phyloP scores from a whole-genome alignment of 2,888 invertebrate species.

The Cantharis lateralis region DNA sequence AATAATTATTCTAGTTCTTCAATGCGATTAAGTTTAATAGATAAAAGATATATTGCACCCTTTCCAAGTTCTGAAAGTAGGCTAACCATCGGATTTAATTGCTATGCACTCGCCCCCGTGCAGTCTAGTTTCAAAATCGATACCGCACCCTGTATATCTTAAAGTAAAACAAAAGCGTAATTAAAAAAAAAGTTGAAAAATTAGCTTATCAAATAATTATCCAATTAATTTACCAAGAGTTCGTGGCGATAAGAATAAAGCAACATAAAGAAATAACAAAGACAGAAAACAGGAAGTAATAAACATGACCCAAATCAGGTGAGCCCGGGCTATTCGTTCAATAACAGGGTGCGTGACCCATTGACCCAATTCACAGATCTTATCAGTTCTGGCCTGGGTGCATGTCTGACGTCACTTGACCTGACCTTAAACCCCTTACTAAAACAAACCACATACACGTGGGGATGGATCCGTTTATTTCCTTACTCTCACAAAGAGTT shows the following conservation, averaged over 20 bases:
- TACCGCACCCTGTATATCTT: not conserved
- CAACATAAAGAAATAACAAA: not conserved
- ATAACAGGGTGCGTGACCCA: slow-evolving; percentile 33
- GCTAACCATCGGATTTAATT: not conserved
- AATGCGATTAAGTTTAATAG: not conserved
- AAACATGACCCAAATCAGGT: slow-evolving; percentile 31
- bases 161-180: not conserved
- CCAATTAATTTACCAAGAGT: not conserved
- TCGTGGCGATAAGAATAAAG: not conserved
- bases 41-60: not conserved
- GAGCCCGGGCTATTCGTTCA: slow-evolving; percentile 30
- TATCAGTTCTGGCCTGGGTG: slow-evolving; percentile 7
- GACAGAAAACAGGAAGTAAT: slow-evolving; percentile 10
- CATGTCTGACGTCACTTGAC: slow-evolving; percentile 17
- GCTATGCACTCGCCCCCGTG: not conserved
- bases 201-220: not conserved
- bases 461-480: not conserved
- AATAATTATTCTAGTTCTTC: not conserved
- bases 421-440: slow-evolving; percentile 10
- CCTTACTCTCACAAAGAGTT: not conserved
- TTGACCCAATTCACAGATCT: slow-evolving; percentile 32
- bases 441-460: not conserved
- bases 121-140: not conserved
- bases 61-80: not conserved
- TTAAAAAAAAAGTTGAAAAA: not conserved